Conservation (phyloP, 2,888 invertebrate species). For the Cerceris rybyensis region DNA sequence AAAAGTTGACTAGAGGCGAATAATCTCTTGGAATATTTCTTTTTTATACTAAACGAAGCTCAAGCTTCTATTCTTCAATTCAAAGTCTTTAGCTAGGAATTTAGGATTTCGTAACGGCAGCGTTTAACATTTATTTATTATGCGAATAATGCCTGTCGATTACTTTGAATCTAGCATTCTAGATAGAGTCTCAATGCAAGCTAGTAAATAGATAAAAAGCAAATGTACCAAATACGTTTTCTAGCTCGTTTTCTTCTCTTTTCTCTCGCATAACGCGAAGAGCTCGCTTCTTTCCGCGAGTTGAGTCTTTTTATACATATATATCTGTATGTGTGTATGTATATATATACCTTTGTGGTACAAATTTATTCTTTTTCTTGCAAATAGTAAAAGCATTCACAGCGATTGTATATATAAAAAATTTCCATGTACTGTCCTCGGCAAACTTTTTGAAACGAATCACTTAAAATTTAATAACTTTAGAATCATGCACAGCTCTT, state of each 20-base stretch:
- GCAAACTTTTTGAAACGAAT: slow-evolving; percentile 42
- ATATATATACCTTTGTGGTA: slow-evolving; percentile 12
- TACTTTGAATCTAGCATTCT: slow-evolving; percentile 40
- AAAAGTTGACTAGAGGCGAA: slow-evolving; percentile 65
- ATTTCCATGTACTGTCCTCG: slow-evolving; percentile 48
- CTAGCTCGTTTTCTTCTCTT: slow-evolving; percentile 28
- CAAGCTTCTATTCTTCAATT: slow-evolving; percentile 35
- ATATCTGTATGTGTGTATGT: slow-evolving; percentile 7
- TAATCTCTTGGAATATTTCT: slow-evolving; percentile 54
- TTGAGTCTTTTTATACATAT: no score
- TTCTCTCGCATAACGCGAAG: slow-evolving; percentile 21
- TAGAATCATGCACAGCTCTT: slow-evolving; percentile 44
- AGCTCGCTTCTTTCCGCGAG: neutral
- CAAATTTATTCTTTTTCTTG: slow-evolving; percentile 7
- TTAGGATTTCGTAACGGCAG: slow-evolving; percentile 53
- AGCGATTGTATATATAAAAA: slow-evolving; percentile 48
- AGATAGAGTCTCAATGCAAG: slow-evolving; percentile 37
- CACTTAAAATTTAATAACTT: slow-evolving; percentile 32
- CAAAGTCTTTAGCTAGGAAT: slow-evolving; percentile 52
- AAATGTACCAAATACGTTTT: slow-evolving; percentile 43
- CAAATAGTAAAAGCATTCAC: slow-evolving; percentile 30
- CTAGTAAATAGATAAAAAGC: slow-evolving; percentile 56
- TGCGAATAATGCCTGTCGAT: slow-evolving; percentile 45
- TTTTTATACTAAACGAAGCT: slow-evolving; percentile 49
- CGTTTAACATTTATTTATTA: slow-evolving; percentile 44